phyloP scores from a whole-genome alignment of 1,140 invertebrate genomes.

The Drosophila tsacasi region DNA sequence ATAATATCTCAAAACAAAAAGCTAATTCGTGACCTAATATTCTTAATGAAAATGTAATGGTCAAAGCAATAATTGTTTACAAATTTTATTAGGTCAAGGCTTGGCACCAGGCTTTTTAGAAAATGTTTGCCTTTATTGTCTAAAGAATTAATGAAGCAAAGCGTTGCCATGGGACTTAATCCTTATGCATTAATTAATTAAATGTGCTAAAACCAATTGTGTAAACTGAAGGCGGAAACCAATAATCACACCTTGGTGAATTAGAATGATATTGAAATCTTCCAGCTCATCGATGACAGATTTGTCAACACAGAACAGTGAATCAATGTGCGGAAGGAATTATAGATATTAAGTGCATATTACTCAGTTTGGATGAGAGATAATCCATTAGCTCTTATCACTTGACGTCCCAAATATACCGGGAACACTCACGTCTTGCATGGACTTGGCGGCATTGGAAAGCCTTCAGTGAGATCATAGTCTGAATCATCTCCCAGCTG shows the following conservation, averaged over 20 bases:
- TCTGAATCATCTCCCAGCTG: slow-evolving; percentile 1
- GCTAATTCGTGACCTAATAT: neutral
- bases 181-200: no score
- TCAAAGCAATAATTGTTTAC: neutral
- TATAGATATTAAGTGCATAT: neutral
- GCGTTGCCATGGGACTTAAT: neutral
- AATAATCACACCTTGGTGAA: neutral
- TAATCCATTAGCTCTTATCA: neutral
- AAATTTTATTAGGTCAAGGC: neutral
- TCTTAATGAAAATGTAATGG: no score
- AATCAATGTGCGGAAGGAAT: slow-evolving; percentile 11
- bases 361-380: neutral
- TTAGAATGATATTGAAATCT: neutral
- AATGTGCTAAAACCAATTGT: slow-evolving; percentile 9
- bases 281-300: neutral
- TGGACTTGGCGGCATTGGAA: neutral
- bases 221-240: neutral
- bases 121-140: neutral
- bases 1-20: neutral
- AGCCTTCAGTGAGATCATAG: neutral
- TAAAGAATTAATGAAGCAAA: neutral
- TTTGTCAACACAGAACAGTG: slow-evolving; percentile 6
- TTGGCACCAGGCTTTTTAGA: neutral
- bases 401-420: neutral
- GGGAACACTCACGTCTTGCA: neutral